phyloP scores from a whole-genome alignment of 2,113 vertebrate genomes.

The Vicugna pacos region DNA sequence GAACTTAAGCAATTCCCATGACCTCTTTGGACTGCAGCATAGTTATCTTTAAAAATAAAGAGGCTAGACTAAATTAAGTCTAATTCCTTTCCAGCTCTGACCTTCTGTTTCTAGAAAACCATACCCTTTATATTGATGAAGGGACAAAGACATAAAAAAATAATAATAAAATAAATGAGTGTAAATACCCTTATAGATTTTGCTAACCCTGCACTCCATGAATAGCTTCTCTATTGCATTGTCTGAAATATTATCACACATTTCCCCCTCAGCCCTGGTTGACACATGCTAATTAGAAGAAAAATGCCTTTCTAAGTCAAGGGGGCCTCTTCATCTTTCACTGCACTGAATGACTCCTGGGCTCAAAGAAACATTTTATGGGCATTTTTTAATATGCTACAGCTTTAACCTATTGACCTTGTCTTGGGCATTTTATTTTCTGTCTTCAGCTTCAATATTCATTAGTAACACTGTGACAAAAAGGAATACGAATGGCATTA shows the following conservation, averaged over 20 bases:
- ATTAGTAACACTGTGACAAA: slow-evolving; percentile 61
- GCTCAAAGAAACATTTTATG: slow-evolving; percentile 52
- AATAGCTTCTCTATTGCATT: slow-evolving; percentile 30
- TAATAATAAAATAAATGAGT: slow-evolving; percentile 50
- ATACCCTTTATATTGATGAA: slow-evolving; percentile 34
- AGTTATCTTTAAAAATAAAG: slow-evolving; percentile 74
- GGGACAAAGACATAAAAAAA: slow-evolving; percentile 33
- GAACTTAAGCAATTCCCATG: neutral
- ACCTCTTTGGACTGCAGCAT: neutral
- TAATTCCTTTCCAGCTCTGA: slow-evolving; percentile 39
- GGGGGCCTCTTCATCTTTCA: slow-evolving; percentile 9
- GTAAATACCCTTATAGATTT: slow-evolving; percentile 41
- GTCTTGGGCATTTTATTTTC: slow-evolving; percentile 69
- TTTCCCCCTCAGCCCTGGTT: neutral
- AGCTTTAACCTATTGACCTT: slow-evolving; percentile 64
- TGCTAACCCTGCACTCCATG: slow-evolving; percentile 60
- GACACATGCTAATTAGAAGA: slow-evolving; percentile 73
- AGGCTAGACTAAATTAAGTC: slow-evolving; percentile 49
- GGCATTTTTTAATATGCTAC: slow-evolving; percentile 49
- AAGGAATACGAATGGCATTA: slow-evolving; percentile 66
- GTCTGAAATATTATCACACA: slow-evolving; percentile 52
- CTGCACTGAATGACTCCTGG: slow-evolving; percentile 40
- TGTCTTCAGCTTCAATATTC: slow-evolving; percentile 58
- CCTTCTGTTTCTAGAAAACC: slow-evolving; percentile 49
- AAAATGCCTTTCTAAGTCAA: slow-evolving; percentile 51